phyloP scores from a whole-genome alignment of 1,140 invertebrate genomes.

The Arctopsyche grandis region DNA sequence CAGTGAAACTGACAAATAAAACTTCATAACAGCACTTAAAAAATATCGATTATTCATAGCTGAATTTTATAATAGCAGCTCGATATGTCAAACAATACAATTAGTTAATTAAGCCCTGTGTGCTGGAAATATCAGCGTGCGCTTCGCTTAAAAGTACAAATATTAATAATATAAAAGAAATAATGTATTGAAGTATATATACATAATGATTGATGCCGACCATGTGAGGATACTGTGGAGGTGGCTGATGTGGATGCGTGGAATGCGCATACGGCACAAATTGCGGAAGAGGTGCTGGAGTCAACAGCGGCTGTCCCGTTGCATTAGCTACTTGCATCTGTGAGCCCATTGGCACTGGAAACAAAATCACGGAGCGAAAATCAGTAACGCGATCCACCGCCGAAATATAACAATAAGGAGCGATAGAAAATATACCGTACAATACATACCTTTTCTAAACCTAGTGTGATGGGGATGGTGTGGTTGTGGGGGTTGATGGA shows the following conservation, averaged over 20 bases:
- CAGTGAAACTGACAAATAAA: no score
- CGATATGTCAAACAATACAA: not conserved
- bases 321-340: constrained; percentile 72
- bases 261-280: constrained; percentile 72
- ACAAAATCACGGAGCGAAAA: constrained; percentile 6
- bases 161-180: constrained; percentile 9
- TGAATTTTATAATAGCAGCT: no score
- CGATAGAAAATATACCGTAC: not conserved
- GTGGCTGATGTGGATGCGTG: constrained; percentile 69
- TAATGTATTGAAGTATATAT: constrained; percentile 33
- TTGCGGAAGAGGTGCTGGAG: constrained; percentile 74
- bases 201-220: constrained; percentile 56
- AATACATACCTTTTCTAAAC: constrained; percentile 60
- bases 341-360: constrained; percentile 57
- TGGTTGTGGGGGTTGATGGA: constrained; percentile 60
- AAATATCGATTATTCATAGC: not conserved
- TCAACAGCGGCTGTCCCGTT: constrained; percentile 84
- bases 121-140: no score
- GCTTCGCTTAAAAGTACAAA: no score
- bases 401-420: not conserved
- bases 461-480: constrained; percentile 59
- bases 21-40: not conserved
- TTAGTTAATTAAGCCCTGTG: not conserved
- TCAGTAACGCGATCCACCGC: not conserved
- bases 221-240: constrained; percentile 62